phyloP scores from a whole-genome alignment of 1,140 invertebrate genomes.

The fruit fly (Drosophila melanogaster) region Release_6_plus_ISO1_MT NC_004354.4:22677501-22678000 shows the following conservation, averaged over 20 bases:
- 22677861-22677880: slow-evolving; percentile 4
- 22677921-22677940: too few relatives aligned
- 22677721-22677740: slow-evolving; percentile 53
- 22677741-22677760: slow-evolving; percentile 51
- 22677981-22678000: too few relatives aligned
- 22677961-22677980: too few relatives aligned
- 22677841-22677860: slow-evolving; percentile 1
- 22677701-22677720: slow-evolving; percentile 50
- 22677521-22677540: not conserved
- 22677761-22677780: slow-evolving; percentile 68
- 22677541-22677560: slow-evolving; percentile 8
- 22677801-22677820: slow-evolving; percentile 66
- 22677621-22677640: slow-evolving; percentile 24
- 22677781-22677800: slow-evolving; percentile 57
- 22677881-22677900: too few relatives aligned
- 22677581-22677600: slow-evolving; percentile 1
- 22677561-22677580: slow-evolving; percentile 5
- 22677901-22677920: too few relatives aligned
- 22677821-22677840: not conserved
- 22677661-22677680: slow-evolving; percentile 35
- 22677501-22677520: too few relatives aligned
- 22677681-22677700: slow-evolving; percentile 17
- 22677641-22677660: slow-evolving; percentile 39
- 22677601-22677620: slow-evolving; percentile 1
- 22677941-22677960: too few relatives aligned